Base-by-base conservation (phyloP, 2,888 invertebrate genomes). In the Xylophagus ater region DNA sequence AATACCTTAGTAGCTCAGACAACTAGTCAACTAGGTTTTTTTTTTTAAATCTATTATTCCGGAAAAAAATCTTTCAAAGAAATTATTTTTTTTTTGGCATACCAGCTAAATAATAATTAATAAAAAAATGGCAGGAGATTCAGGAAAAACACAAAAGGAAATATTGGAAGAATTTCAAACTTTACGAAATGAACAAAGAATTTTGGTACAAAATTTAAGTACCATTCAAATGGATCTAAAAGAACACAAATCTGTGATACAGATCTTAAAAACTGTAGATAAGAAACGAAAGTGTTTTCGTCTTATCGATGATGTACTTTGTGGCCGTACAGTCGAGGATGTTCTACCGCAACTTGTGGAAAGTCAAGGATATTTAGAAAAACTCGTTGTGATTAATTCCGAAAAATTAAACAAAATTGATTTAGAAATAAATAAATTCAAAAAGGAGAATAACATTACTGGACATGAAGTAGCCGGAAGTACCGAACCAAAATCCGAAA, bases 211-310 rank as follows among this genome's bases (percentile, higher is more conserved):
- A 52, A 94, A 93, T 72, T 74, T 94, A 45, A 81, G 86, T 2
- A 93, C 96, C 68, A 70, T 96, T 53, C 92, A 94, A 70, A 77
- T 83, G 73, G 96, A 97, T 65, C 72, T 88, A 46, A 92, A 88
- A 61, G 96, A 97, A 68, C 94, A 96, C 72, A 93, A 87, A 63
- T 80, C 94, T 62, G 96, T 97, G 41, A 85, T 93, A 51, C 93
- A 93, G 55, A 90, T 93, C 10, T 69, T 97, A 44, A 80, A 84
- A 59, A 81, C 80, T 42, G 84, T 92, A 15, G 86, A 88, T 56
- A 76, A 74, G 10, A 74, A 76, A 37, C 76, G 93, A 50, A 89
- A 84, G 62, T 96, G 96, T 64, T 96, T 84, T 64, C 77, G 93
- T 55, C 77, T 94, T 72, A 80, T 96, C 47, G 94, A 94, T 37